Base-by-base conservation (phyloP, 2,797 vertebrate genomes). In the Paratrypauchen microcephalus region DNA sequence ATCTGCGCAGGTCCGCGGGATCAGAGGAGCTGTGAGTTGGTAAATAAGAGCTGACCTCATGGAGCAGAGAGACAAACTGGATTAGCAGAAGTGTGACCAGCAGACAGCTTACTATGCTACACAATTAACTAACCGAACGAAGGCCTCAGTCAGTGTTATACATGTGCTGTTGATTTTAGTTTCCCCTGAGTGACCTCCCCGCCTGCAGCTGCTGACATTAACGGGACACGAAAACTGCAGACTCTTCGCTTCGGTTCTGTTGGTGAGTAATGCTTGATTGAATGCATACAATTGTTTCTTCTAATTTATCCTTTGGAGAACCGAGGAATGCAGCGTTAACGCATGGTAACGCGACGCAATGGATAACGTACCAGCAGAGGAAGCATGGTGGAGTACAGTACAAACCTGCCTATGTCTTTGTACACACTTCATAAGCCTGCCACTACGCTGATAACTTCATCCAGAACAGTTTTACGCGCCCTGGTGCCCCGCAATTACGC, bases 1-100 rank as follows among this genome's bases (percentile, higher is more conserved):
- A 73, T 80, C 62, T 26, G 19, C 5, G 6, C 21, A 26, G 7
- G 21, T 66, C 76, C 74, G 63, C 73, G 16, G 48, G 50, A 18
- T 16, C 28, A 16, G 39, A 56, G 23, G 36, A 26, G 56, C 26
- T 16, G 21, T 24, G 69, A 82, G 83, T 87, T 88, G 73, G 80
- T 88, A 91, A 91, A 91, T 83, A 89, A 79, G 82, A 60, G 32
- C 80, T 86, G 88, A 90, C 87, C 87, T 88, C 78, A 66, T 82
- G 78, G 65, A 41, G 70, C 30, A 60, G 55, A 32, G 30, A 12
- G 65, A 39, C 50, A 72, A 63, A 65, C 74, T 77, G 81, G 82
- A 87, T 83, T 82, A 80, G 65, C 21, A 70, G 3, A 13, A 58
- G 59, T 57, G 11, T 21, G 36, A 68, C 18, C 4, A 5, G n/a